A percentile compares a stretch with the other conserved stretches of the same genome.
Evolutionary conservation across 2,113 vertebrate genomes (phyloP).

Genomic region (Catharus fuscescens): DNA sequence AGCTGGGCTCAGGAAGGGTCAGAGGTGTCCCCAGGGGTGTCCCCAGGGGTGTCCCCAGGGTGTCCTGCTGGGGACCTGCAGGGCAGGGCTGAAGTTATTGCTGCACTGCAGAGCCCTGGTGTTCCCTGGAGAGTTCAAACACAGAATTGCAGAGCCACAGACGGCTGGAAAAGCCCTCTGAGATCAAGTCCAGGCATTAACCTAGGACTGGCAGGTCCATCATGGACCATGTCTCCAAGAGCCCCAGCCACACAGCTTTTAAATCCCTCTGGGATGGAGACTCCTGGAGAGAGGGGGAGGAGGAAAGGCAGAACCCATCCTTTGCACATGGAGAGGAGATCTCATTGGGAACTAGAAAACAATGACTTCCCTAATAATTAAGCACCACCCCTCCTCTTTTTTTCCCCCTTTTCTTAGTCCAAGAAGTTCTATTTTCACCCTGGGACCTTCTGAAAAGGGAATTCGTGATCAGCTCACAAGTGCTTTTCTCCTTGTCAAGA

Average conservation of each 20-base stretch:
- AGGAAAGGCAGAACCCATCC: too few relatives aligned
- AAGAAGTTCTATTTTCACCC: neutral
- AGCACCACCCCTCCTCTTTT: neutral
- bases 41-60: too few relatives aligned
- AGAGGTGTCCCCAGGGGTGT: too few relatives aligned
- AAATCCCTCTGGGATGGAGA: accelerated
- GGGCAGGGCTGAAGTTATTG: accelerated
- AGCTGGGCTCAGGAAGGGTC: neutral
- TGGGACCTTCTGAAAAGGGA: neutral
- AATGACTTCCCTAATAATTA: neutral
- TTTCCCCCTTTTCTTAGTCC: accelerated
- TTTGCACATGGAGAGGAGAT: neutral
- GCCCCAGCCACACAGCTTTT: too few relatives aligned
- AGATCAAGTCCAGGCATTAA: neutral
- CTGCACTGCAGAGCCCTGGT: neutral
- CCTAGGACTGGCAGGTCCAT: neutral
- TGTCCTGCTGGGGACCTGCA: too few relatives aligned
- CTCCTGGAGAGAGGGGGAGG: neutral
- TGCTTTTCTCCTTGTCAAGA: neutral
- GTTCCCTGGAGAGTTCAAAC: neutral
- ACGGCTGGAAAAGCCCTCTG: neutral
- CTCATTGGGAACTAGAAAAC: neutral
- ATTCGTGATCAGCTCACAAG: neutral
- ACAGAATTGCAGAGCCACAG: neutral
- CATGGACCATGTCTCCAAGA: too few relatives aligned